Conservation (phyloP, 2,113 vertebrate genomes). For the Thryonomys swinderianus region DNA sequence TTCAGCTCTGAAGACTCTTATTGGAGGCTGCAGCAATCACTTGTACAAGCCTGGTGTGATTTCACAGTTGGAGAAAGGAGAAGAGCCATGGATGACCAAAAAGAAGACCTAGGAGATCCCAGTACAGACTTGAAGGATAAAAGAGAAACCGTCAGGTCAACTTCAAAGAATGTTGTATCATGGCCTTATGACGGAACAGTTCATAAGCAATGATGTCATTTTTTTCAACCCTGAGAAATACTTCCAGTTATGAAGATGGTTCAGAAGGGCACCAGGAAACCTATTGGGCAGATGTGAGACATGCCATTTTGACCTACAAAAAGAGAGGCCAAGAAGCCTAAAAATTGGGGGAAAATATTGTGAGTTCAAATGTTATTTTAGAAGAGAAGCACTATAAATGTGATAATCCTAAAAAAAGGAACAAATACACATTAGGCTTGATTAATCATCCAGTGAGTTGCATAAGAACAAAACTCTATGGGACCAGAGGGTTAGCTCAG, state of each 20-base stretch:
- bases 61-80: too few species aligned
- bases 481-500: too few species aligned
- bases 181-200: constrained; percentile 30
- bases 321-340: constrained; percentile 30
- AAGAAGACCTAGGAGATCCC: too few species aligned
- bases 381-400: constrained; percentile 66
- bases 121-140: constrained; percentile 58
- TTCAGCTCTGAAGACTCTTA: too few species aligned
- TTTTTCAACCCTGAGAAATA: constrained; percentile 52
- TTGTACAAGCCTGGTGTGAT: too few species aligned
- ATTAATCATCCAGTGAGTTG: constrained; percentile 56
- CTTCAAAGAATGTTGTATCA: constrained; percentile 35
- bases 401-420: constrained; percentile 61
- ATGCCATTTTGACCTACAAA: constrained; percentile 29
- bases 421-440: constrained; percentile 65
- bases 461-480: constrained; percentile 58
- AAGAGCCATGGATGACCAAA: too few species aligned
- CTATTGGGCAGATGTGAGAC: constrained; percentile 37
- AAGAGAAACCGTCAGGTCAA: constrained; percentile 32
- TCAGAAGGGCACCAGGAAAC: constrained; percentile 38
- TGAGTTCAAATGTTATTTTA: constrained; percentile 54
- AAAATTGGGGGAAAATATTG: constrained; percentile 42
- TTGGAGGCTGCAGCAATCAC: too few species aligned
- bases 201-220: constrained; percentile 23
- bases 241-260: constrained; percentile 15